Percentiles rank a stretch among this genome's conserved stretches.
These are phyloP conservation scores for Gallirallus australis DNA, from an alignment of 2,797 vertebrate species.

Conservation along the genomic window DNA sequence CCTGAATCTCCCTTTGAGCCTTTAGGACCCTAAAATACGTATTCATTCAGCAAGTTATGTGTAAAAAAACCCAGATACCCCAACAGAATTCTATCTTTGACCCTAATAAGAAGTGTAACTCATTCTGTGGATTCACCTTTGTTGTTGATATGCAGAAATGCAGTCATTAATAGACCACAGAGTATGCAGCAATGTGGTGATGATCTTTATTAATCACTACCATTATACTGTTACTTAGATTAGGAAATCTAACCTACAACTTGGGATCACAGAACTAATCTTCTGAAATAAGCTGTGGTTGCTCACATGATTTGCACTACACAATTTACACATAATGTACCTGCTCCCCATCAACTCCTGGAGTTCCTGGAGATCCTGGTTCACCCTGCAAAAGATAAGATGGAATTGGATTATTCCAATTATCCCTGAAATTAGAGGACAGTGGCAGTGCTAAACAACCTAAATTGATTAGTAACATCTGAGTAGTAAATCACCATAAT, in stretches of 20 bases:
- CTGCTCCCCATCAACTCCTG: slow-evolving; percentile 93
- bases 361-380: slow-evolving; percentile 88
- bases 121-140: not conserved
- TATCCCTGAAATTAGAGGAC: not conserved
- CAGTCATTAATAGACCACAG: not conserved
- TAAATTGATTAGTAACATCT: not conserved
- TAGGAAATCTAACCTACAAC: not conserved
- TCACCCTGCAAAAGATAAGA: slow-evolving; percentile 85
- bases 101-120: not conserved
- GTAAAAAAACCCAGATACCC: not conserved
- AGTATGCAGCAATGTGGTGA: not conserved
- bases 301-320: not conserved
- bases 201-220: not conserved
- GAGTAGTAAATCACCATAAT: not conserved
- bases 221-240: not conserved
- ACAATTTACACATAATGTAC: slow-evolving; percentile 72
- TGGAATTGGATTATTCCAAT: not conserved
- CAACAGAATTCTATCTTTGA: not conserved
- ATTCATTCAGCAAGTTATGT: not conserved
- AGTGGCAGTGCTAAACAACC: not conserved
- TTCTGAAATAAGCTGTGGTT: not conserved
- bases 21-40: slow-evolving; percentile 88
- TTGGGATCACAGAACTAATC: not conserved
- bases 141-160: not conserved
- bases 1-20: slow-evolving; percentile 96